Base-by-base conservation (phyloP, 2,888 invertebrate species). In the Rosalia funebris region DNA sequence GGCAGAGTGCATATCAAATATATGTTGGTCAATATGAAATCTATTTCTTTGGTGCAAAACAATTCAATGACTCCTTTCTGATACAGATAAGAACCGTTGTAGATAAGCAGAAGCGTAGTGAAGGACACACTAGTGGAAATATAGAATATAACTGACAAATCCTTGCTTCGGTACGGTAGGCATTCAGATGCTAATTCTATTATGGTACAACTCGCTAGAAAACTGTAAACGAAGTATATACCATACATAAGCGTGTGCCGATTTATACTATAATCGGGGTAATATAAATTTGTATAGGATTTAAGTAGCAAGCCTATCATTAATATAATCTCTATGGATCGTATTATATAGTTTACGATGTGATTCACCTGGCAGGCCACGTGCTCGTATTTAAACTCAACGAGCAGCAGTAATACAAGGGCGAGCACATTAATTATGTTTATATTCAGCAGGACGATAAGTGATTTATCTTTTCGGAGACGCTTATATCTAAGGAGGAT, bases 1-100 rank as follows among this genome's bases (percentile, higher is more conserved):
- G 50, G 50, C 4, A 50, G 4, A 14, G 39, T 25, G 15, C 50
- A 41, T 12, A 50, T 15, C 5, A 50, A 50, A n/a, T 50, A 39
- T 4, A 25, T 15, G 14, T 50, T 50, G 12, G 15, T 31, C 15
- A 50, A 39, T 9, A 50, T 25, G 25, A 39, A 50, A n/a, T 50
- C 50, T 15, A 31, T 37, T 14, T 50, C 39, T 10, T 50, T 50
- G 19, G 17, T 39, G 15, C 10, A 9, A 5, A 39, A 39, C 14
- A 39, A 50, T 11, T 39, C 15, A 19, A 4, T 20, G 1, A 31
- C 12, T n/a, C 50, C 39, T 31, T 15, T 15, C 14, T 39, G 17
- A 9, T 12, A 10, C n/a, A 39, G 10, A 14, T 50, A 50, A 1
- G 19, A 25, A 19, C 12, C 25, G 9, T 50, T 31, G 14, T 20